A percentile compares a stretch with the other conserved stretches of the same genome.
Evolutionary conservation across 2,113 vertebrate species (phyloP).

Genomic region (Heterochromis multidens): DNA sequence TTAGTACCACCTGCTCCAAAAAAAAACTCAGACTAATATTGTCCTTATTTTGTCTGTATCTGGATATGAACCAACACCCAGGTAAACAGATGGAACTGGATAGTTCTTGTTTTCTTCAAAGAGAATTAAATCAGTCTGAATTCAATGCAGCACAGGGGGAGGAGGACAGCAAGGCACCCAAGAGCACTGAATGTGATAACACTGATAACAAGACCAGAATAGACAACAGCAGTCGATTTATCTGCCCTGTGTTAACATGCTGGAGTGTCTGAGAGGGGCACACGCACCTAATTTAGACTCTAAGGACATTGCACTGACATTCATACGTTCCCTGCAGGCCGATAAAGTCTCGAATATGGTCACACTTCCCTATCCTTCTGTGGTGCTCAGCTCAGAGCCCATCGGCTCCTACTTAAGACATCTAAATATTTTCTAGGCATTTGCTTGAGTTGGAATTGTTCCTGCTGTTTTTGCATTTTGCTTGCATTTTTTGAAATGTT

Average conservation of each 20-base stretch:
- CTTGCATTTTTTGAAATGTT: no score
- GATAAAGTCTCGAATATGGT: rapidly evolving
- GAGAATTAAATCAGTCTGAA: not conserved
- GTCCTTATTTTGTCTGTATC: not conserved
- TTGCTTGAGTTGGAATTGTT: no score
- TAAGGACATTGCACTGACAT: rapidly evolving
- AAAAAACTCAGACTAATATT: not conserved
- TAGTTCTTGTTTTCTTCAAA: not conserved
- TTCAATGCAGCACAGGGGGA: not conserved
- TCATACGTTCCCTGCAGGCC: not conserved
- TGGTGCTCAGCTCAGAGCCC: not conserved
- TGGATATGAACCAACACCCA: not conserved
- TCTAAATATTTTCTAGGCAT: not conserved
- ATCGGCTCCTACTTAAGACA: not conserved
- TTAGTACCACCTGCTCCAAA: rapidly evolving
- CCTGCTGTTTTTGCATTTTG: no score
- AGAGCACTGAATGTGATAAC: conserved; percentile 11
- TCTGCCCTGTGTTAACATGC: not conserved
- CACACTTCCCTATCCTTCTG: rapidly evolving
- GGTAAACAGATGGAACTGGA: not conserved
- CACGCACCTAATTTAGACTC: not conserved
- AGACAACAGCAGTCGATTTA: conserved; percentile 10
- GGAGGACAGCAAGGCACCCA: not conserved
- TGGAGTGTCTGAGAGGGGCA: not conserved
- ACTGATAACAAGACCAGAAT: conserved; percentile 67